Conservation (phyloP, 2,888 invertebrate species). For the Cristatella mucedo region DNA sequence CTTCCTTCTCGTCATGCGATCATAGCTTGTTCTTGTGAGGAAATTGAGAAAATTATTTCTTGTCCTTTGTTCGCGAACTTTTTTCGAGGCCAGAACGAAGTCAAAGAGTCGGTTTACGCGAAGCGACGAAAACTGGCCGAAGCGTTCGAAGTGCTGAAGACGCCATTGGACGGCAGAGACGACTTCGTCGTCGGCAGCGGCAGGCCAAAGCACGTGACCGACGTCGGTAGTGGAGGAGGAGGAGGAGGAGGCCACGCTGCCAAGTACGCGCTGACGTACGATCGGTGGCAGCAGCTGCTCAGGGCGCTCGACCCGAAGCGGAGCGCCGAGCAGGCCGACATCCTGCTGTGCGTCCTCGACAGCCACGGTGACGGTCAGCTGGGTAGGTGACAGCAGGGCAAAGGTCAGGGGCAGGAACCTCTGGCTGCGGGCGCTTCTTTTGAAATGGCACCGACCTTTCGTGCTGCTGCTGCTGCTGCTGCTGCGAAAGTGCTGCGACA, state of each 20-base stretch:
- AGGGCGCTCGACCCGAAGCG: conserved; percentile 22
- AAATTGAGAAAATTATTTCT: no score
- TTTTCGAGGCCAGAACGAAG: conserved; percentile 21
- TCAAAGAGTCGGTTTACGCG: conserved; percentile 25
- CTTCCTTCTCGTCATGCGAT: no score
- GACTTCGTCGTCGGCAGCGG: no score
- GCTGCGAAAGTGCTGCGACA: no score
- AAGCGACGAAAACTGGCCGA: conserved; percentile 34
- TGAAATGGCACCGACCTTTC: no score
- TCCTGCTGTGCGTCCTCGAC: conserved; percentile 39
- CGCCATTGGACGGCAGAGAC: no score
- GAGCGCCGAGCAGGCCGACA: conserved; percentile 24
- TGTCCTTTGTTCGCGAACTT: no score
- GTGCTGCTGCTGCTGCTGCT: no score
- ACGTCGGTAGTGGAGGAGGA: no score
- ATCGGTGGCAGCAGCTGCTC: conserved; percentile 32
- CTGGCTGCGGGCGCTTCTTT: neutral
- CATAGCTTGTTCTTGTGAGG: no score
- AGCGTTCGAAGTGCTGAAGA: conserved; percentile 36
- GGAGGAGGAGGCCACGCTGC: no score
- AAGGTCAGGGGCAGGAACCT: neutral
- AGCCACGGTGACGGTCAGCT: conserved; percentile 23
- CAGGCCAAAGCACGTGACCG: no score
- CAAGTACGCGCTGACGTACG: conserved; percentile 5
- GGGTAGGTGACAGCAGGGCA: conserved; percentile 18